Evolutionary conservation across 2,113 vertebrate species (phyloP).

Genomic region (Syngnathus floridae): DNA sequence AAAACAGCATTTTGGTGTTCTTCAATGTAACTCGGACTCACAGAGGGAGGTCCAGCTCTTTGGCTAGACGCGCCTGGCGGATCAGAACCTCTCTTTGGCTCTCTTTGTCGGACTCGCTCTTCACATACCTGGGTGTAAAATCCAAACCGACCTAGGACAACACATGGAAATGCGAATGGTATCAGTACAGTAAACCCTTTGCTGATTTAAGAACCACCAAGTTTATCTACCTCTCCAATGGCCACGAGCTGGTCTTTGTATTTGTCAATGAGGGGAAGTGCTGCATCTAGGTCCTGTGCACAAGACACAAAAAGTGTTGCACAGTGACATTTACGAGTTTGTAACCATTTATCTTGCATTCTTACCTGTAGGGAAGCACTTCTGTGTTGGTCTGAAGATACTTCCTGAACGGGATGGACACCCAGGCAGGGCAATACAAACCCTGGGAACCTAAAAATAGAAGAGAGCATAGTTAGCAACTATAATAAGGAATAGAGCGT

Average conservation of each 20-base stretch:
- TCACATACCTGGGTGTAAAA: slow-evolving; percentile 86
- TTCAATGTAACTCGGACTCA: slow-evolving; percentile 61
- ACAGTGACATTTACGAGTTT: background rate
- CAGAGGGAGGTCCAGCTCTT: slow-evolving; percentile 85
- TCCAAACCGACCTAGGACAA: slow-evolving; percentile 86
- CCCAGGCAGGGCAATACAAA: slow-evolving; percentile 86
- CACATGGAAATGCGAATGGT: background rate
- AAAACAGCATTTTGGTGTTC: background rate
- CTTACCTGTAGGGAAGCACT: slow-evolving; percentile 78
- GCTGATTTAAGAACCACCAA: too few relatives aligned
- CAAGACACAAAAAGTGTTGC: slow-evolving; percentile 7
- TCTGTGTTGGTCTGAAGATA: slow-evolving; percentile 70
- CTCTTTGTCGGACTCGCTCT: slow-evolving; percentile 78
- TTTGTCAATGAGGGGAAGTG: slow-evolving; percentile 83
- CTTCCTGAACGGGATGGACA: slow-evolving; percentile 85
- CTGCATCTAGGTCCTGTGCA: slow-evolving; percentile 83
- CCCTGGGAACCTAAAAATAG: slow-evolving; percentile 71
- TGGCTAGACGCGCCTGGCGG: slow-evolving; percentile 83
- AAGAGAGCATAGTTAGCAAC: too few relatives aligned
- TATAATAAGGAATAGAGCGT: background rate
- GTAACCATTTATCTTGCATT: too few relatives aligned
- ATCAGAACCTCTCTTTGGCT: slow-evolving; percentile 85
- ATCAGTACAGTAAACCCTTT: background rate
- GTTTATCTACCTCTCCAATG: slow-evolving; percentile 80
- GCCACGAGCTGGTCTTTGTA: slow-evolving; percentile 85